Evolutionary conservation across 2,888 invertebrate genomes (phyloP), one percentile per base, ranked within the genome.

Genomic region (Eupithecia subfuscata): DNA sequence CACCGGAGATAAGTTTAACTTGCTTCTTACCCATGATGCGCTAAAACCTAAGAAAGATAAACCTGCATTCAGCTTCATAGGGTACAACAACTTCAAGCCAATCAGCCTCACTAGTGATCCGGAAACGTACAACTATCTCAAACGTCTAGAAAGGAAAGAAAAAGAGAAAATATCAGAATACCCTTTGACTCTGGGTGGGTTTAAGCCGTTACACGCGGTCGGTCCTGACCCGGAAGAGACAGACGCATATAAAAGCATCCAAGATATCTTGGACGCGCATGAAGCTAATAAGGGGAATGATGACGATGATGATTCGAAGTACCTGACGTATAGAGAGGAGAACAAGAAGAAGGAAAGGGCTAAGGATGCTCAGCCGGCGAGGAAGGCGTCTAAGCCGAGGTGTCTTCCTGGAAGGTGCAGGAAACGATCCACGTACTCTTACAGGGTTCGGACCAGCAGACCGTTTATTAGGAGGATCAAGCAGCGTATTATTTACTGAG

Each of bases 231-330:
- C 87, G n/a, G 88, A 88, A 80, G 88, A 89, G 34, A 85, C 81
- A 5, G 87, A 89, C 6, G 87, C 88, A 1, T 92, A 90, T 70
- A 91, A 88, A 75, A 91, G 89, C 73, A 91, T 92, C 14, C 93
- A 92, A 75, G 92, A 93, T 18, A 93, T 93, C 68, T 78, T 93
- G 37, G 91, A 92, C 14, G 92, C 93, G 0, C 92, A 94, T 68
- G 92, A 93, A 84, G 88, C 87, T 0, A 92, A 92, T 72, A 84
- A 86, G 68, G 86, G 87, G 2, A 85, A 82, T 3, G 82, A 86
- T 4, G 83, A 87, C 14, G 85, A 85, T 30, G 82, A 79, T 18
- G 82, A 83, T 74, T 79, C 84, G 16, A 87, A 86, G 76, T 86
- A 89, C 78, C 73, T 85, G 18, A 82, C 79, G 5, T 84, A 88